phyloP scores from a whole-genome alignment of 2,888 invertebrate species.

The Scotopteryx bipunctaria region DNA sequence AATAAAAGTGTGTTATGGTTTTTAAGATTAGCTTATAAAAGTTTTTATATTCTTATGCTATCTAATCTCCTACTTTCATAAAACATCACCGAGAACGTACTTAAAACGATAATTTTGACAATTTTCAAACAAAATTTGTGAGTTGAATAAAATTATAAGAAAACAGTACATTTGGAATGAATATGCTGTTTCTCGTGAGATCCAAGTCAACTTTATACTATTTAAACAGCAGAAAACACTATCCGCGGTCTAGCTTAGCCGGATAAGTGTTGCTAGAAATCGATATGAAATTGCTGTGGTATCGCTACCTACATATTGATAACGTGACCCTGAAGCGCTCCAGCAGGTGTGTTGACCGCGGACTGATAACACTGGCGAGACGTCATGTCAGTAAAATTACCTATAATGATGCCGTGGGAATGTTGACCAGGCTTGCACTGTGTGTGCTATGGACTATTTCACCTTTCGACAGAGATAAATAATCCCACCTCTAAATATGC shows the following conservation, averaged over 20 bases:
- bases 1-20: too few species aligned
- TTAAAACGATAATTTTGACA: constrained; percentile 13
- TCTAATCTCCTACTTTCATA: not conserved
- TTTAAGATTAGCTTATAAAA: too few species aligned
- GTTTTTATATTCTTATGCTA: too few species aligned
- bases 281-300: constrained; percentile 37
- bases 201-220: not conserved
- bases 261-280: constrained; percentile 19
- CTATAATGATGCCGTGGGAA: too few species aligned
- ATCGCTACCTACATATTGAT: constrained; percentile 40
- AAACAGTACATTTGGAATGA: not conserved
- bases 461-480: not conserved
- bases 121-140: constrained; percentile 15
- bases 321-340: constrained; percentile 34
- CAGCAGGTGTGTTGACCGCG: constrained; percentile 15
- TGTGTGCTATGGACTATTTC: too few species aligned
- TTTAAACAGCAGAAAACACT: not conserved
- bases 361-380: constrained; percentile 1
- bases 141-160: constrained; percentile 4
- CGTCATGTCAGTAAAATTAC: too few species aligned
- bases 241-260: not conserved
- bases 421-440: too few species aligned
- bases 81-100: not conserved
- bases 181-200: too few species aligned
- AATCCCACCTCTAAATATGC: too few species aligned